Evolutionary conservation across 2,888 invertebrate genomes (phyloP).

Genomic region (Pegoplata infirma): DNA sequence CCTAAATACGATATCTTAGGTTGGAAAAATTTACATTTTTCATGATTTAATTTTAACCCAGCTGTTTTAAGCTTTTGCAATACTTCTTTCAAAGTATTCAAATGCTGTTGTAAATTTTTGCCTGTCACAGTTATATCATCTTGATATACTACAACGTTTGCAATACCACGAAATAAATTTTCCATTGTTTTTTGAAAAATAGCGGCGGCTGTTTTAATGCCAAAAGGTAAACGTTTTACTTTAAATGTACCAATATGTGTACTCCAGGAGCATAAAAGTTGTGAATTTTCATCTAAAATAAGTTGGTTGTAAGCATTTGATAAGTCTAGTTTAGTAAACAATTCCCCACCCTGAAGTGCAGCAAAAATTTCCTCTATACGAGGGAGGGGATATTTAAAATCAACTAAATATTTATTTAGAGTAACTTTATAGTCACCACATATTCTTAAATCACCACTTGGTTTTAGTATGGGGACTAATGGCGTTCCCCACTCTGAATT

Average conservation of each 20-base stretch:
- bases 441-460: conserved; percentile 26
- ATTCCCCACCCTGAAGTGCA: conserved; percentile 10
- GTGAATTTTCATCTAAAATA: conserved; percentile 29
- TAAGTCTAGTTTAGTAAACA: not conserved
- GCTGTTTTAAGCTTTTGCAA: conserved; percentile 55
- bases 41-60: conserved; percentile 28
- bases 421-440: conserved; percentile 36
- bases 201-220: conserved; percentile 35
- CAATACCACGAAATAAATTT: conserved; percentile 40
- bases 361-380: conserved; percentile 20
- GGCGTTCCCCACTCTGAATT: no score
- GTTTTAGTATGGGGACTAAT: conserved; percentile 44
- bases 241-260: conserved; percentile 25
- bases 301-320: conserved; percentile 32
- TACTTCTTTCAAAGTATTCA: conserved; percentile 13
- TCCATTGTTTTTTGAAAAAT: conserved; percentile 56
- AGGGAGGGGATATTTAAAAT: conserved; percentile 34
- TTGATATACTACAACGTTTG: conserved; percentile 24
- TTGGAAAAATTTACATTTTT: conserved; percentile 32
- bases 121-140: conserved; percentile 25
- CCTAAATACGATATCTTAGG: conserved; percentile 18
- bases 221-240: conserved; percentile 33
- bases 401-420: conserved; percentile 22
- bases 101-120: conserved; percentile 10
- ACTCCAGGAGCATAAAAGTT: conserved; percentile 16